Conservation (phyloP, 2,888 invertebrate species). For the Coleophora deauratella region DNA sequence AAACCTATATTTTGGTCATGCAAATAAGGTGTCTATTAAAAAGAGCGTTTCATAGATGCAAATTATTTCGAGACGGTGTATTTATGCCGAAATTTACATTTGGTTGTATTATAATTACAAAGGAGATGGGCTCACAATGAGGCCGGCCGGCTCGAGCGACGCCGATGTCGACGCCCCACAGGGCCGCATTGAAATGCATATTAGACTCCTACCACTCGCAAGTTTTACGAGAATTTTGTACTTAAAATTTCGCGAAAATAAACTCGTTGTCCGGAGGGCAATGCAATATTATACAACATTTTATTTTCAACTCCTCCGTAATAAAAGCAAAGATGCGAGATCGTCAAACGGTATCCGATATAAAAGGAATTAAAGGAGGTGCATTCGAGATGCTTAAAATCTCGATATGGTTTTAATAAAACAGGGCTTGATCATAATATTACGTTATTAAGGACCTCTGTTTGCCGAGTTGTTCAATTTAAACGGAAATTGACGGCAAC, state of each 20-base stretch:
- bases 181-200: constrained; percentile 29
- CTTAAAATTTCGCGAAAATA: constrained; percentile 15
- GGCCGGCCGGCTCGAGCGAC: constrained; percentile 20
- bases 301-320: constrained; percentile 10
- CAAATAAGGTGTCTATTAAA: too few species aligned
- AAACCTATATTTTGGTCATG: too few species aligned
- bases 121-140: constrained; percentile 26
- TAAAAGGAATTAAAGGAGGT: constrained; percentile 5
- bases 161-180: constrained; percentile 18
- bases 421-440: neutral
- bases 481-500: constrained; percentile 17
- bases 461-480: constrained; percentile 7
- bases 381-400: neutral
- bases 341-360: constrained; percentile 8
- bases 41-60: too few species aligned
- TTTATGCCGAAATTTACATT: constrained; percentile 36
- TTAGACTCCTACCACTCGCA: constrained; percentile 24
- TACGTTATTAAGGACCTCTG: neutral
- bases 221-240: constrained; percentile 24
- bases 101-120: constrained; percentile 35
- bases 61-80: too few species aligned
- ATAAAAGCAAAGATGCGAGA: constrained; percentile 1
- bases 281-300: constrained; percentile 7
- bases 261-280: constrained; percentile 6
- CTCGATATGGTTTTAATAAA: neutral